phyloP scores from a whole-genome alignment of 2,113 vertebrate genomes.

The Leptobrachium leishanense region DNA sequence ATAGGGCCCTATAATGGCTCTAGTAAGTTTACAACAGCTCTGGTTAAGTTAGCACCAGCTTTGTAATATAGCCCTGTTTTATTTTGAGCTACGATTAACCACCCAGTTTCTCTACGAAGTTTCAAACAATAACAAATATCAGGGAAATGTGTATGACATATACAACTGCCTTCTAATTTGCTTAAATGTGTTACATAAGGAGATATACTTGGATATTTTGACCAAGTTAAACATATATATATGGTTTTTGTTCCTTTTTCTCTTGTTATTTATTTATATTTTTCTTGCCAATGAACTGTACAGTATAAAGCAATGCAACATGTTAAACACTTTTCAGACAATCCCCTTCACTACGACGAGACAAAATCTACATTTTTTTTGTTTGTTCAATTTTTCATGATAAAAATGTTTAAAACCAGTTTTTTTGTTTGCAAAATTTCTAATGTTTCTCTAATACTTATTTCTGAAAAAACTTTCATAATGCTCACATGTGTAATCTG shows the following conservation, averaged over 20 bases:
- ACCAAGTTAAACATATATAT: too few species aligned
- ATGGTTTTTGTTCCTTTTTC: not conserved
- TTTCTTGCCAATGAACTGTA: not conserved
- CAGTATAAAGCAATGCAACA: not conserved
- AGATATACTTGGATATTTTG: not conserved
- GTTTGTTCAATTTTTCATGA: too few species aligned
- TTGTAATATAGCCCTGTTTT: not conserved
- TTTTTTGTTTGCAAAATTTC: not conserved
- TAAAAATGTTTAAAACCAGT: not conserved
- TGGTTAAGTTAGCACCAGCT: too few species aligned
- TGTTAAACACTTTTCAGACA: not conserved
- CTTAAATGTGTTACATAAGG: slow-evolving; percentile 11
- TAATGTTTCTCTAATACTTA: not conserved
- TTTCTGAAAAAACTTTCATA: not conserved
- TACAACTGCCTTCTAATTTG: slow-evolving; percentile 4
- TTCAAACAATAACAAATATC: not conserved
- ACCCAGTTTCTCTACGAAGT: not conserved
- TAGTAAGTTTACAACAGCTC: too few species aligned
- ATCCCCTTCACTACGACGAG: too few species aligned
- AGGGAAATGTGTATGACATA: slow-evolving; percentile 26
- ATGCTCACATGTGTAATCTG: too few species aligned
- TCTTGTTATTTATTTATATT: not conserved
- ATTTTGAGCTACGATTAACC: not conserved
- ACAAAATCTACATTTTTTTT: too few species aligned
- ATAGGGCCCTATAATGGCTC: too few species aligned